Base-by-base conservation (phyloP, 2,888 invertebrate species). In the Neria commutata region DNA sequence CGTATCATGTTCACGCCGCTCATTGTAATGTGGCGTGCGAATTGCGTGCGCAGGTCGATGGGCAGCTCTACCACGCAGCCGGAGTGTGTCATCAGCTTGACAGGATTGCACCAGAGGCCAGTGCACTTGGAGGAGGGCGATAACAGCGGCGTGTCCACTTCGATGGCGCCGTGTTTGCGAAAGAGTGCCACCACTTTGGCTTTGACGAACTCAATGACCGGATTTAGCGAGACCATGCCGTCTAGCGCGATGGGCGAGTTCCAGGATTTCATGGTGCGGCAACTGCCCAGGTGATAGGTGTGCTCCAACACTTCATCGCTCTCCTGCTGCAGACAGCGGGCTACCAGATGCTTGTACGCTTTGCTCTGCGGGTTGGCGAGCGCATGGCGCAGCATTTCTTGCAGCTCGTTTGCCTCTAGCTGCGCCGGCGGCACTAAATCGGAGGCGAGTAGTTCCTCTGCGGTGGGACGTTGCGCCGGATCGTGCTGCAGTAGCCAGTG, bases 51-150 rank as follows among this genome's bases (percentile, higher is more conserved):
- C 66, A 96, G 84, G 82, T 98, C 95, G 74, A 91, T 89, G 0
- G 97, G 95, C 56, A 96, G 81, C 51, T 90, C 88, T 6, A 95
- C 92, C 0, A 97, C 87, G 57, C 88, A 88, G 0, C 97, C 97
- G 24, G 90, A 89, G 59, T 90, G 87, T 1, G 95, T 94, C 93
- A 98, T 95, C 11, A 95, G 83, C 67, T 88, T 88, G 0, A 94
- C 93, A 46, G 85, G 84, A 60, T 76, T 80, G 5, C 64, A 59
- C 58, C 67, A 76, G 25, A 62, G 68, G 45, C 66, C 67, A 29
- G 68, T 67, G 1, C 85, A 85, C 54, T 83, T 83, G 0, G 88
- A 87, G 21, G 89, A 86, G 0, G 96, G 96, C 77, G 91, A 89
- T 25, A 97, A 82, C 0, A 94, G 79, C 0, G 95, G 94, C 0